Percentiles rank a stretch among this genome's conserved stretches.
Evolutionary conservation across 2,888 invertebrate species (phyloP).

Genomic region (Hemicrepidius hirtus): DNA sequence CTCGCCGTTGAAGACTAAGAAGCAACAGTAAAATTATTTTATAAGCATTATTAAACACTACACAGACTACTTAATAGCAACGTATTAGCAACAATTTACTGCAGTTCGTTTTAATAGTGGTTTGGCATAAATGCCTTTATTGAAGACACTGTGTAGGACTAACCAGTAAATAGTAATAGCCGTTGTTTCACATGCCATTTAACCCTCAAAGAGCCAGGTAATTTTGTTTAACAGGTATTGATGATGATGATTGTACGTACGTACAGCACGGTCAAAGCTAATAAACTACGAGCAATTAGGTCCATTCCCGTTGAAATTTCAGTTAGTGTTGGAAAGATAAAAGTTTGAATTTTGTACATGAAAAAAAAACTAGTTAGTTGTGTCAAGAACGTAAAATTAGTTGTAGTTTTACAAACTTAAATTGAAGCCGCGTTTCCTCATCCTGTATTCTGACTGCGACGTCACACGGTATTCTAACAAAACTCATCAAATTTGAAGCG

Average conservation of each 20-base stretch:
- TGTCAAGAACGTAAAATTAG: conserved; percentile 33
- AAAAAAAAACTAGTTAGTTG: no score
- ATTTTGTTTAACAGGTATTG: conserved; percentile 38
- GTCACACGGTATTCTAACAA: conserved; percentile 69
- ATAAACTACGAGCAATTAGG: conserved; percentile 12
- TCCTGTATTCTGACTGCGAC: conserved; percentile 67
- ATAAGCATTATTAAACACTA: conserved; percentile 12
- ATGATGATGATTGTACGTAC: conserved; percentile 38
- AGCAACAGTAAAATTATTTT: conserved; percentile 18
- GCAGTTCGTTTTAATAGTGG: conserved; percentile 32
- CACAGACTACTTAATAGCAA: conserved; percentile 15
- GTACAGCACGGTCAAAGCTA: conserved; percentile 19
- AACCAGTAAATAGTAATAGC: conserved; percentile 20
- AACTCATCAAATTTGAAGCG: conserved; percentile 72
- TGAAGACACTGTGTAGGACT: conserved; percentile 20
- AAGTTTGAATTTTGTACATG: no score
- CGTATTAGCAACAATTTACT: conserved; percentile 18
- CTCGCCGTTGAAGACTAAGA: neutral
- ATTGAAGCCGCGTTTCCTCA: conserved; percentile 59
- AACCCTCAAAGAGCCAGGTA: conserved; percentile 38
- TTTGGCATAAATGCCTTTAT: conserved; percentile 30
- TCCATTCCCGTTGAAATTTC: conserved; percentile 2
- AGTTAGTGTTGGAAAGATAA: neutral
- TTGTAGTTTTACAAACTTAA: conserved; percentile 51
- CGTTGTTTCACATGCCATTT: conserved; percentile 28